Evolutionary conservation across 2,888 invertebrate genomes (phyloP).

Genomic region (Gari tellinella): DNA sequence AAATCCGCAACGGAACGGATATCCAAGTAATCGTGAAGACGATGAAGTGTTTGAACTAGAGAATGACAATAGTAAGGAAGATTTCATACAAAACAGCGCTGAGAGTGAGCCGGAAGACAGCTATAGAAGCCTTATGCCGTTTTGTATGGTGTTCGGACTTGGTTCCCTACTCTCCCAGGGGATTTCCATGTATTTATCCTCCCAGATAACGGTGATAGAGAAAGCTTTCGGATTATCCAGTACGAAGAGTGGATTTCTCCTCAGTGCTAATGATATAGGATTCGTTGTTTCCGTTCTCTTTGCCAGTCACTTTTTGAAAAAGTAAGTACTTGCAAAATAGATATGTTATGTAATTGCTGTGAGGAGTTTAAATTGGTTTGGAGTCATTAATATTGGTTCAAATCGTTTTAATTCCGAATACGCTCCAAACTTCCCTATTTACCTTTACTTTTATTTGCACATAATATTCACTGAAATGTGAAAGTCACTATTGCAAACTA

Average conservation of each 20-base stretch:
- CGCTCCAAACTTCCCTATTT: too few species aligned
- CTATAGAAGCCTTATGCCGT: conserved; percentile 38
- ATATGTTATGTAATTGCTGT: too few species aligned
- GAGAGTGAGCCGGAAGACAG: conserved; percentile 1
- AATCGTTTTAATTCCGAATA: too few species aligned
- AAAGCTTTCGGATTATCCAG: conserved; percentile 41
- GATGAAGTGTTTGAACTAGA: too few species aligned
- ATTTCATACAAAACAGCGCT: background rate
- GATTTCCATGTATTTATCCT: conserved; percentile 40
- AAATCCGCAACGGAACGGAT: too few species aligned
- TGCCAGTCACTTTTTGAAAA: conserved; percentile 50
- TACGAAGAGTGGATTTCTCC: conserved; percentile 38
- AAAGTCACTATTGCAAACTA: too few species aligned
- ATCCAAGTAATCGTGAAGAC: too few species aligned
- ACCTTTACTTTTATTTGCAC: too few species aligned
- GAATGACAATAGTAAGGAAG: background rate
- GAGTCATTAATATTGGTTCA: too few species aligned
- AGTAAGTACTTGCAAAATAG: too few species aligned
- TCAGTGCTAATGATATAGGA: conserved; percentile 56
- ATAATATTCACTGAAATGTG: too few species aligned
- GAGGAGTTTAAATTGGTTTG: too few species aligned
- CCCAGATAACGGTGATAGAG: conserved; percentile 51
- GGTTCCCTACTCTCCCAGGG: conserved; percentile 48
- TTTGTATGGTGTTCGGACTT: conserved; percentile 42
- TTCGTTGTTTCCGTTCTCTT: conserved; percentile 47